Evolutionary conservation across 2,797 vertebrate species (phyloP).

Genomic region (Clarias pachynema): DNA sequence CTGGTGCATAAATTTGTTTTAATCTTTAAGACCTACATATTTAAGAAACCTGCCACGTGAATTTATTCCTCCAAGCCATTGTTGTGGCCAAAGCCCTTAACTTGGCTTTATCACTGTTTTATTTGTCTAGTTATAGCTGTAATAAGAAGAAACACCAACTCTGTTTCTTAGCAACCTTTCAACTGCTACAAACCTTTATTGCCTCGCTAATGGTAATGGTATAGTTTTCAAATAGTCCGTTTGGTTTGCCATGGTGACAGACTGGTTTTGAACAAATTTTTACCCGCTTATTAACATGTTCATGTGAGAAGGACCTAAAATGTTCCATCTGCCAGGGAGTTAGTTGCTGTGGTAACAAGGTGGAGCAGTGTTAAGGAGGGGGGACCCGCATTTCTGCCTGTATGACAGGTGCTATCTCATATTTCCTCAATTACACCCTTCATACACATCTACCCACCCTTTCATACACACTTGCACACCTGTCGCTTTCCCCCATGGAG

Average conservation of each 20-base stretch:
- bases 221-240: neutral
- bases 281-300: conserved; percentile 19
- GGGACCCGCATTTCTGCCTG: conserved; percentile 58
- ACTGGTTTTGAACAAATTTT: conserved; percentile 23
- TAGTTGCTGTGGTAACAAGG: conserved; percentile 41
- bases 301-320: conserved; percentile 35
- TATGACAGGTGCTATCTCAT: conserved; percentile 74
- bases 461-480: conserved; percentile 58
- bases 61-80: neutral
- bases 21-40: neutral
- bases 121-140: neutral
- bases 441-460: conserved; percentile 57
- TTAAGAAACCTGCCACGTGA: neutral
- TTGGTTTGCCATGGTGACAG: conserved; percentile 27
- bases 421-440: conserved; percentile 68
- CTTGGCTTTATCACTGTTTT: neutral
- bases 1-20: neutral
- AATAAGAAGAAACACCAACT: neutral
- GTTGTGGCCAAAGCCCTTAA: neutral
- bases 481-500: conserved; percentile 65
- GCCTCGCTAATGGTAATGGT: neutral
- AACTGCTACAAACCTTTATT: conserved; percentile 12
- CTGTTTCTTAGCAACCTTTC: conserved; percentile 24
- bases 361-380: conserved; percentile 46
- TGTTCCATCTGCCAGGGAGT: conserved; percentile 42